These are phyloP conservation scores for Eristalis arbustorum DNA, from an alignment of 2,888 invertebrate genomes.

Conservation along the genomic window DNA sequence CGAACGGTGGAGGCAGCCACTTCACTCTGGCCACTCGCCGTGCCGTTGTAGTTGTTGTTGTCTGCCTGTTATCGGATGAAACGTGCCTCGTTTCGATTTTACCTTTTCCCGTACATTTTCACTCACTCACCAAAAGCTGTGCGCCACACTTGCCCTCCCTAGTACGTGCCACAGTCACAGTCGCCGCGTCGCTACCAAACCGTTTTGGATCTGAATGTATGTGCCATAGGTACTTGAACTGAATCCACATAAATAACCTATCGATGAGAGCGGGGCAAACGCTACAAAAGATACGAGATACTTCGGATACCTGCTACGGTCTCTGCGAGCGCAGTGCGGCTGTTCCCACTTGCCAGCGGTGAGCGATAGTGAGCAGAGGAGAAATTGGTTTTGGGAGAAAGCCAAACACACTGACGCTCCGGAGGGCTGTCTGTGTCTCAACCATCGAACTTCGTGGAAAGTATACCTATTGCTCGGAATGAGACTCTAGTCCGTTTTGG, in stretches of 20 bases:
- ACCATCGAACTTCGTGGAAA: conserved; percentile 51
- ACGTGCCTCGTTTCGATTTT: conserved; percentile 59
- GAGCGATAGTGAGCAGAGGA: conserved; percentile 52
- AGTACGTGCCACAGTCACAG: neutral
- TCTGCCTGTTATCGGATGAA: conserved; percentile 53
- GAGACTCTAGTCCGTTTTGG: conserved; percentile 59
- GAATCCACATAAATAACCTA: conserved; percentile 62
- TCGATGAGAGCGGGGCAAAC: conserved; percentile 33
- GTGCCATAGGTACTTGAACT: conserved; percentile 43
- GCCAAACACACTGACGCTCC: neutral
- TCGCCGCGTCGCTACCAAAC: neutral
- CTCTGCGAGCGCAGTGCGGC: neutral
- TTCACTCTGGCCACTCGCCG: conserved; percentile 30
- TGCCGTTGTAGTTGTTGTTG: neutral
- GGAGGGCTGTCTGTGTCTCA: conserved; percentile 12
- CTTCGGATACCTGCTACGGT: conserved; percentile 38
- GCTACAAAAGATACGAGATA: neutral
- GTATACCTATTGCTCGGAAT: conserved; percentile 56
- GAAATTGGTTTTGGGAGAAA: neutral
- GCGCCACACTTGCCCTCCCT: conserved; percentile 18
- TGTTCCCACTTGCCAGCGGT: conserved; percentile 19
- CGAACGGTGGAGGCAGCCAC: conserved; percentile 14
- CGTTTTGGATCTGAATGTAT: neutral
- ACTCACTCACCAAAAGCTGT: conserved; percentile 13
- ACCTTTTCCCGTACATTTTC: conserved; percentile 46